Percentiles rank a stretch among this genome's conserved stretches.
These are phyloP conservation scores for Vireo altiloquus DNA, from an alignment of 2,113 vertebrate species.

Conservation along the genomic window DNA sequence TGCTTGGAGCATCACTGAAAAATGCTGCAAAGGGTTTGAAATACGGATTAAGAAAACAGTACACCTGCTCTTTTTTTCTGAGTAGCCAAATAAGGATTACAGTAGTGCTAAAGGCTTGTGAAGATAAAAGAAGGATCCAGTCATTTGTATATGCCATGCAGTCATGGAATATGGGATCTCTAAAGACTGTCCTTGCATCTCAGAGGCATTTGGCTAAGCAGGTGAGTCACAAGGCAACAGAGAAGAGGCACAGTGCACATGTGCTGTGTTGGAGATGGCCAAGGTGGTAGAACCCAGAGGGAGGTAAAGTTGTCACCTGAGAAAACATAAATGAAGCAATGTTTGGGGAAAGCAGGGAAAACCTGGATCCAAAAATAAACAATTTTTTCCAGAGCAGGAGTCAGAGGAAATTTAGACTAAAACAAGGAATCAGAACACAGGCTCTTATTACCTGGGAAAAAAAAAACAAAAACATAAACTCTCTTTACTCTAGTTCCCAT, in stretches of 20 bases:
- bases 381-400: neutral
- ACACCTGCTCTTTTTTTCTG: neutral
- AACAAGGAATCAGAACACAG: neutral
- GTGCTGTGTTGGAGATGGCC: constrained; percentile 23
- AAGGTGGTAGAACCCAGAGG: constrained; percentile 45
- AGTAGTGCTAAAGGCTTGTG: neutral
- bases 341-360: constrained; percentile 40
- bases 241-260: neutral
- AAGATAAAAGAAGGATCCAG: neutral
- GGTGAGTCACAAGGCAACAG: neutral
- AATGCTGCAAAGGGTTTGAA: neutral
- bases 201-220: neutral
- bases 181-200: neutral
- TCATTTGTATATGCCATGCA: neutral
- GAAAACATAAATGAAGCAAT: constrained; percentile 55
- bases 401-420: neutral
- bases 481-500: neutral
- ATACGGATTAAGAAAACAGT: neutral
- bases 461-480: neutral
- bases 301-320: constrained; percentile 28
- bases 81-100: neutral
- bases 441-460: neutral
- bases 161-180: neutral
- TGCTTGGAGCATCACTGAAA: neutral
- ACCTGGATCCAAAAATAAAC: neutral